Evolutionary conservation across 2,113 vertebrate species (phyloP), one percentile per base, ranked within the genome.

Genomic region (Oplegnathus fasciatus): DNA sequence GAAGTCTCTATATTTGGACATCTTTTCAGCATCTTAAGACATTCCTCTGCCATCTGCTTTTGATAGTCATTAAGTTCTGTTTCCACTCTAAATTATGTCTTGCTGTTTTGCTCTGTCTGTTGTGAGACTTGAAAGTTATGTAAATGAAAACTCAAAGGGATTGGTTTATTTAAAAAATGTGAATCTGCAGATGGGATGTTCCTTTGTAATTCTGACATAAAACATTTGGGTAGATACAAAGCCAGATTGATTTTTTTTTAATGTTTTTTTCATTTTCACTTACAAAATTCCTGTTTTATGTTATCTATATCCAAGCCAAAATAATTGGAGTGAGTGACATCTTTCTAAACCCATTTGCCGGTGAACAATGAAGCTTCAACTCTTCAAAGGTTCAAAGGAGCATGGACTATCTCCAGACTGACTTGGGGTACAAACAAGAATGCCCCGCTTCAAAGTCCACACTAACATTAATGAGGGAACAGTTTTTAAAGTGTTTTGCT

Each of bases 11-110:
- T 77, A 75, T 82, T 85, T 89, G 83, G 85, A 81, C 68, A 81
- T 81, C 64, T 84, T 81, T 57, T 86, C 50, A 73, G 70, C 70
- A 78, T 81, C 86, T 83, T 70, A 64, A 85, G 40, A 69, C 86
- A 91, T 94, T 93, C 85, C 65, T 87, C 52, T 84, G 55, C 78
- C 90, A 93, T 94, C 87, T 95, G 94, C 86, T 91, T 90, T 81
- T 84, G 50, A 91, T 93, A 57, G 78, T 86, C 73, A 86, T 86
- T 83, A 88, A 83, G 77, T 80, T 89, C 80, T 94, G 87, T 90
- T 88, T 88, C 86, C 58, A 62, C 65, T 92, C 80, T 82, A 68
- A 86, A 88, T 89, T 50, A 86, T 73, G 72, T 82, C 83, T 84
- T 26, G 54, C 79, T 60, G 65, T 67, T 78, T 88, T 57, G 70